Evolutionary conservation across 2,888 invertebrate genomes (phyloP).

Genomic region (Metellina segmentata): DNA sequence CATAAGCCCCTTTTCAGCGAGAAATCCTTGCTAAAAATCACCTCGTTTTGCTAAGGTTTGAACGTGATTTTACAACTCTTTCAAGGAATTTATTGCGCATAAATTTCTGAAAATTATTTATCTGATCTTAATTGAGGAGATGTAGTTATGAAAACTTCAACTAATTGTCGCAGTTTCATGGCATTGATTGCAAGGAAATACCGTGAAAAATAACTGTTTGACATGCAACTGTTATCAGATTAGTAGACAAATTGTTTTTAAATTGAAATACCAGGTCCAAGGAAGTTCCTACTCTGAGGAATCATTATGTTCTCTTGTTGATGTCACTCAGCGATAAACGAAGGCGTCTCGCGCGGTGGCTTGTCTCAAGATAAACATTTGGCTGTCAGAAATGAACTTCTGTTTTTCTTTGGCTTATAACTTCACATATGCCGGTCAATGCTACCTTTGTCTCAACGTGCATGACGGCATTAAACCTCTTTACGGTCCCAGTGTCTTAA

Average conservation of each 20-base stretch:
- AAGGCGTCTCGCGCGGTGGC: background rate
- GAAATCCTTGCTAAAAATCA: no score
- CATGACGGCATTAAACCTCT: background rate
- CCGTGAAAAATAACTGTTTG: no score
- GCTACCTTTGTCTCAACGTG: background rate
- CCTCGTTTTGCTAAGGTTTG: no score
- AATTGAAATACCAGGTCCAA: background rate
- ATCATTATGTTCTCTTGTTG: background rate
- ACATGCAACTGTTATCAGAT: background rate
- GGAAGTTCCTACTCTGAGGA: background rate
- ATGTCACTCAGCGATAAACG: background rate
- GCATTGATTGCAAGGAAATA: no score
- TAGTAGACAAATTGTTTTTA: background rate
- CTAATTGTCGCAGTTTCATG: no score
- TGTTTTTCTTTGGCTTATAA: background rate
- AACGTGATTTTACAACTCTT: no score
- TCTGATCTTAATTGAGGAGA: no score
- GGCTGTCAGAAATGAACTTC: background rate
- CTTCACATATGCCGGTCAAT: background rate
- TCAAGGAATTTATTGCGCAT: no score
- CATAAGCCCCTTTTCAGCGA: no score
- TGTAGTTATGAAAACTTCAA: no score
- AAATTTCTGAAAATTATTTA: no score
- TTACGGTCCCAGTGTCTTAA: background rate
- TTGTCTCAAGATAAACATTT: background rate